Evolutionary conservation across 2,888 invertebrate genomes (phyloP), one percentile per base, ranked within the genome.

Genomic region (Elaeidobius kamerunicus): DNA sequence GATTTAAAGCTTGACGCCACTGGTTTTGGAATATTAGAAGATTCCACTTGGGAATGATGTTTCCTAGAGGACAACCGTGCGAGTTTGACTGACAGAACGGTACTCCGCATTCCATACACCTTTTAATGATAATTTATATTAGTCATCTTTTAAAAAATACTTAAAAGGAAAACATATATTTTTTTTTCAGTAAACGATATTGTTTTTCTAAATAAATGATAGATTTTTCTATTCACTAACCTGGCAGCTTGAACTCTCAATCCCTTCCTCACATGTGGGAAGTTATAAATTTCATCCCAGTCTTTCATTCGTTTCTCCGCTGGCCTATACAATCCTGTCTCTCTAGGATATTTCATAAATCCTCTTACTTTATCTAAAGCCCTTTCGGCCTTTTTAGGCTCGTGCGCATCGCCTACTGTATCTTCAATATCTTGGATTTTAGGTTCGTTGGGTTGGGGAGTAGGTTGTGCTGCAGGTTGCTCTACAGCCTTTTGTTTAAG

Each of bases 81-180:
- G 83, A 81, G 56, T 82, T 82, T 28, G 91, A 91, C 70, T 94
- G 93, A 69, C 99, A 99, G 78, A 96, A 95, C 6, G 95, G 95
- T n/a, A 99, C 95, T 17, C 98, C 98, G 73, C 98, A 98, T 68
- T 98, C 98, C 98, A 98, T 98, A 70, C 98, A 99, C 35, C 95
- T 81, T 0, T 96, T 94, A 1, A 96, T n/a, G n/a, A n/a, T n/a
- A n/a, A n/a, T n/a, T n/a, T n/a, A n/a, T n/a, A n/a, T n/a, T n/a
- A n/a, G n/a, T n/a, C n/a, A n/a, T n/a, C n/a, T n/a, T n/a, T n/a
- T n/a, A n/a, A n/a, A n/a, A n/a, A n/a, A n/a, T n/a, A n/a, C n/a
- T n/a, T n/a, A n/a, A n/a, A n/a, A n/a, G n/a, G n/a, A n/a, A n/a
- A n/a, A n/a, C n/a, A n/a, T n/a, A n/a, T n/a, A n/a, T n/a, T n/a